Evolutionary conservation across 2,113 vertebrate genomes (phyloP).

Genomic region (Todiramphus chloris): DNA sequence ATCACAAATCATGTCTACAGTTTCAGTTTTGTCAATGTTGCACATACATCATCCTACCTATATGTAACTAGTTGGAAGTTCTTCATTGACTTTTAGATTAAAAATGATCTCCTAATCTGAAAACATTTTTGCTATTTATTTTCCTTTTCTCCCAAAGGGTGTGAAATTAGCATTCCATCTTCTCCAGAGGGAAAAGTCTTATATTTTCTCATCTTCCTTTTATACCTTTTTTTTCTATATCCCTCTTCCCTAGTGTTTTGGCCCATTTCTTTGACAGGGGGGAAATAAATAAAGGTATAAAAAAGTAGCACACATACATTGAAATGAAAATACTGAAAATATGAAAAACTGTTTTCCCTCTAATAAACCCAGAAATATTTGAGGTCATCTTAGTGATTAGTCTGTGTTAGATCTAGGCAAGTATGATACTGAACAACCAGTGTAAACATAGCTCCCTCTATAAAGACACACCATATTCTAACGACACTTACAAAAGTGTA

Average conservation of each 20-base stretch:
- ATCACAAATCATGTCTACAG: not conserved
- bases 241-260: not conserved
- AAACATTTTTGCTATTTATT: not conserved
- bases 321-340: not conserved
- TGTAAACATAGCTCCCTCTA: not conserved
- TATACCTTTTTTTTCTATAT: not conserved
- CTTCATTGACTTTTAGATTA: not conserved
- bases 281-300: not conserved
- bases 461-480: not conserved
- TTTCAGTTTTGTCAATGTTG: not conserved
- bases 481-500: not conserved
- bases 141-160: not conserved
- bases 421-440: not conserved
- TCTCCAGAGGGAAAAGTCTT: not conserved
- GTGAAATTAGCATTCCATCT: not conserved
- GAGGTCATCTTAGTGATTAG: not conserved
- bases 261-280: not conserved
- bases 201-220: not conserved
- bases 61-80: not conserved
- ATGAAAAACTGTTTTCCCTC: not conserved
- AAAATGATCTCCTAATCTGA: not conserved
- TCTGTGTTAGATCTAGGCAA: not conserved
- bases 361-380: not conserved
- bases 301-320: not conserved
- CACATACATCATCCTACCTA: accelerated